phyloP scores from a whole-genome alignment of 2,113 vertebrate genomes.

The Protobothrops mucrosquamatus region DNA sequence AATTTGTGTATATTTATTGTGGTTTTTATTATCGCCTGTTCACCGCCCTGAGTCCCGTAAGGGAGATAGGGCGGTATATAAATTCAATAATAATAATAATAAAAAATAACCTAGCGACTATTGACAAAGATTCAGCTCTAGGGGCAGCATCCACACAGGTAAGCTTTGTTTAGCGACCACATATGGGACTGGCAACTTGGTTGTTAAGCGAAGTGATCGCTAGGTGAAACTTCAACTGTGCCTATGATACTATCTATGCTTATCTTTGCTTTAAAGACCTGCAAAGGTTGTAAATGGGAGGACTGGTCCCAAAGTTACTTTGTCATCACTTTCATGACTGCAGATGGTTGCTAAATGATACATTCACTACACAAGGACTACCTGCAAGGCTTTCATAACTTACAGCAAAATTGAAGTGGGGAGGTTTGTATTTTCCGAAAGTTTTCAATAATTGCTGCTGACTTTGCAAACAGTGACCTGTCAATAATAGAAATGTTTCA shows the following conservation, averaged over 20 bases:
- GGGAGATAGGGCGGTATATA: no score
- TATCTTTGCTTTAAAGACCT: neutral
- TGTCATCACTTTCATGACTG: neutral
- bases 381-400: neutral
- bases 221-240: neutral
- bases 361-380: neutral
- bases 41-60: no score
- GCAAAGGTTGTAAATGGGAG: neutral
- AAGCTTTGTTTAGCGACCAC: neutral
- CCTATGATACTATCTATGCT: neutral
- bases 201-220: neutral
- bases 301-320: neutral
- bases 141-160: neutral
- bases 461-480: neutral
- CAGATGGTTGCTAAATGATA: neutral
- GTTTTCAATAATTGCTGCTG: neutral
- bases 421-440: neutral
- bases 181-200: neutral
- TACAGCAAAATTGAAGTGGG: neutral
- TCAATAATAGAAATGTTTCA: neutral
- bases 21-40: no score
- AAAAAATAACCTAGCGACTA: neutral
- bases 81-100: no score
- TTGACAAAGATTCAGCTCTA: neutral
- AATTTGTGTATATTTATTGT: no score